phyloP scores from a whole-genome alignment of 2,113 vertebrate genomes.

The Notothenia rossii region DNA sequence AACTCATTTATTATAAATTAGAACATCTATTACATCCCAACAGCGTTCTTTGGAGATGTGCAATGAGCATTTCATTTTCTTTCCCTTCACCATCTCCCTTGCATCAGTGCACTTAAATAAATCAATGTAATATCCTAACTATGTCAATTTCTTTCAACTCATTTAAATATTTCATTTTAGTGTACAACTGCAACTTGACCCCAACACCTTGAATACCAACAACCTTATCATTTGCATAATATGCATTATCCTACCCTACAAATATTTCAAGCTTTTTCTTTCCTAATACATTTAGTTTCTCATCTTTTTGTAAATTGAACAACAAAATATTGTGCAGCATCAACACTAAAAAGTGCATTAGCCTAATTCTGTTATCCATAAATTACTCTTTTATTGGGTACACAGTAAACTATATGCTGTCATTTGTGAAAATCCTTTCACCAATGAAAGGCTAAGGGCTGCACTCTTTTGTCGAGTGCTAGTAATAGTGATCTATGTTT shows the following conservation, averaged over 20 bases:
- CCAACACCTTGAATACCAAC: neutral
- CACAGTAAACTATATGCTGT: slow-evolving; percentile 9
- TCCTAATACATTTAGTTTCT: neutral
- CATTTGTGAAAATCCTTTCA: slow-evolving; percentile 14
- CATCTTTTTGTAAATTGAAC: neutral
- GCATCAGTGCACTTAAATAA: neutral
- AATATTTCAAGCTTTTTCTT: neutral
- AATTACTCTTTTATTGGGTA: slow-evolving; percentile 15
- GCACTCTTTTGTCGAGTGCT: slow-evolving; percentile 13
- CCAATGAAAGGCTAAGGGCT: neutral
- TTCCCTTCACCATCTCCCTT: neutral
- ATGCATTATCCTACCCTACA: neutral
- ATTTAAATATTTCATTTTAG: neutral
- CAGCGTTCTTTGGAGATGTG: neutral
- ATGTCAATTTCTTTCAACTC: neutral
- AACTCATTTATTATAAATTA: neutral
- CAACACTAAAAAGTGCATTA: neutral
- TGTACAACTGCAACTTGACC: neutral
- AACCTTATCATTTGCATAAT: neutral
- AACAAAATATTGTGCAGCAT: neutral
- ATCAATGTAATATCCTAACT: neutral
- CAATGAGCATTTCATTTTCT: neutral
- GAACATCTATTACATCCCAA: neutral
- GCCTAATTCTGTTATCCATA: slow-evolving; percentile 2
- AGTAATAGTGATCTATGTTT: slow-evolving; percentile 56